Conservation (phyloP, 2,797 vertebrate species). For the Gila robusta region DNA sequence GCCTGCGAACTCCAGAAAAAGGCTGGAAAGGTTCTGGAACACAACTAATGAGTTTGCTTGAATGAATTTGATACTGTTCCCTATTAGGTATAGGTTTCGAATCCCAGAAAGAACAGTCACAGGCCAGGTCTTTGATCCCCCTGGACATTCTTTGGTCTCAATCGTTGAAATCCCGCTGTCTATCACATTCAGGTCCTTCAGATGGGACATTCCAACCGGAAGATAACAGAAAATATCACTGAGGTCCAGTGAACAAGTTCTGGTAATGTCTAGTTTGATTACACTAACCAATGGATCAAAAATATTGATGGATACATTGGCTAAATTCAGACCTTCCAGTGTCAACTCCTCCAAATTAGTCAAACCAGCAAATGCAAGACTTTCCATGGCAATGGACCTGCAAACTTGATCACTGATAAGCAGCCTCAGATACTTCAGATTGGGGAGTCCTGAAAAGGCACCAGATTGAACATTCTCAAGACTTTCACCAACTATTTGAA, state of each 20-base stretch:
- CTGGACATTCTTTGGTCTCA: slow-evolving; percentile 37
- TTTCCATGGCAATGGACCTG: slow-evolving; percentile 19
- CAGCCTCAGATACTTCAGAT: slow-evolving; percentile 40
- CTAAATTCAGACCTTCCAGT: slow-evolving; percentile 34
- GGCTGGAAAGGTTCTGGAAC: slow-evolving; percentile 58
- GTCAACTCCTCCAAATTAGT: slow-evolving; percentile 41
- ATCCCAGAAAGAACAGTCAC: slow-evolving; percentile 49
- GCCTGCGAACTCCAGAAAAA: slow-evolving; percentile 29
- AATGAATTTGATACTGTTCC: slow-evolving; percentile 44
- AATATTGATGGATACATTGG: slow-evolving; percentile 21
- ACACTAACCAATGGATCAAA: slow-evolving; percentile 44
- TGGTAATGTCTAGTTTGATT: slow-evolving; percentile 16
- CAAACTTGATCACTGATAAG: not conserved
- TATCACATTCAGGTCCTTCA: slow-evolving; percentile 26
- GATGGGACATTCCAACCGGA: slow-evolving; percentile 29
- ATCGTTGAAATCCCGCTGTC: slow-evolving; percentile 35
- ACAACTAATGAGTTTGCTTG: slow-evolving; percentile 36
- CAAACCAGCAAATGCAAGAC: slow-evolving; percentile 49
- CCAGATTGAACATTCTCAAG: slow-evolving; percentile 30
- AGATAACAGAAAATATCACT: slow-evolving; percentile 56
- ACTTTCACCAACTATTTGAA: slow-evolving; percentile 16
- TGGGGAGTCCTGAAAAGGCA: slow-evolving; percentile 54
- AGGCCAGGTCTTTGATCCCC: slow-evolving; percentile 43
- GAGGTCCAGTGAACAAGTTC: slow-evolving; percentile 42
- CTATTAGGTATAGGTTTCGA: slow-evolving; percentile 20